Conservation (phyloP, 2,113 vertebrate genomes). For the Speoplatyrhinus poulsoni region DNA sequence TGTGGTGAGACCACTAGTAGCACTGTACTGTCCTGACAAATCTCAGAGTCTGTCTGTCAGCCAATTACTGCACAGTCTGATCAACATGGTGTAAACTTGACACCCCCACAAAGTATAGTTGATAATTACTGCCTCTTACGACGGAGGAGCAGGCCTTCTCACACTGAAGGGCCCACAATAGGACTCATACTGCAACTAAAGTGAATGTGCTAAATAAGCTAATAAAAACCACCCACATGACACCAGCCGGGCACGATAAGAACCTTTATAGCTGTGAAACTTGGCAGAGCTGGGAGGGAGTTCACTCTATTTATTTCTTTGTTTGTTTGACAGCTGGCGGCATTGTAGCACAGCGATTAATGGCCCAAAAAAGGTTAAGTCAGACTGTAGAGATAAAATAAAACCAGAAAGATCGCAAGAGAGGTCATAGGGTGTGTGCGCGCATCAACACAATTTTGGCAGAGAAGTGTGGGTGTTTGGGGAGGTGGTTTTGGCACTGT, state of each 20-base stretch:
- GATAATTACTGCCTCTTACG: slow-evolving; percentile 68
- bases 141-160: slow-evolving; percentile 47
- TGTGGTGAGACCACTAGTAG: slow-evolving; percentile 34
- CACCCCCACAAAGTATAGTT: slow-evolving; percentile 62
- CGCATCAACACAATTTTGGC: slow-evolving; percentile 39
- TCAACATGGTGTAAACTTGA: slow-evolving; percentile 61
- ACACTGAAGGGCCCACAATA: slow-evolving; percentile 63
- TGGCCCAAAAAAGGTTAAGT: slow-evolving; percentile 66
- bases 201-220: slow-evolving; percentile 69
- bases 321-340: slow-evolving; percentile 65
- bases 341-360: slow-evolving; percentile 42
- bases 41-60: slow-evolving; percentile 35
- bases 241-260: slow-evolving; percentile 67
- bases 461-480: slow-evolving; percentile 69
- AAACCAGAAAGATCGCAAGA: slow-evolving; percentile 57
- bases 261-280: slow-evolving; percentile 70
- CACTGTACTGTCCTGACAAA: slow-evolving; percentile 18
- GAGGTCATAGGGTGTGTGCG: slow-evolving; percentile 6
- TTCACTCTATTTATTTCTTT: slow-evolving; percentile 62
- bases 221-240: slow-evolving; percentile 74
- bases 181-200: slow-evolving; percentile 56
- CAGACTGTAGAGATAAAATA: slow-evolving; percentile 52
- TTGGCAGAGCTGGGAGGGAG: slow-evolving; percentile 56
- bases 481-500: slow-evolving; percentile 72
- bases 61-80: slow-evolving; percentile 43